These are phyloP conservation scores for Hypomecis punctinalis DNA, from an alignment of 2,888 invertebrate species.

Conservation along the genomic window DNA sequence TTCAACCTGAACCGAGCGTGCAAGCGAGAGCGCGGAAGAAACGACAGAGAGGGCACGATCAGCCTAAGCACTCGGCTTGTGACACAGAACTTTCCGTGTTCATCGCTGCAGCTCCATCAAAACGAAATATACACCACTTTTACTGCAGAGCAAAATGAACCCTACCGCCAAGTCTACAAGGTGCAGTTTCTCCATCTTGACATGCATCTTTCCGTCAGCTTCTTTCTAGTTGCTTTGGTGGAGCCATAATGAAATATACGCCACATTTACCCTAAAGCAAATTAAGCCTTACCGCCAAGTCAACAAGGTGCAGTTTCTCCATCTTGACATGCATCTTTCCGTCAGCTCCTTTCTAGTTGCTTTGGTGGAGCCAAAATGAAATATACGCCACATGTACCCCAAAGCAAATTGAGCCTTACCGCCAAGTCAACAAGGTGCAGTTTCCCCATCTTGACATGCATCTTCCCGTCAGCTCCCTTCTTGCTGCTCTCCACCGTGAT, in stretches of 20 bases:
- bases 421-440: slow-evolving; percentile 99
- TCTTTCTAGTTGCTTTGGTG: no score
- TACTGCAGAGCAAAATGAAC: no score
- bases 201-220: not conserved
- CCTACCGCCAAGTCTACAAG: not conserved
- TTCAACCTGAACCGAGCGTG: no score
- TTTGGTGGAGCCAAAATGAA: no score
- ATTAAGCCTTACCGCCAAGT: not conserved
- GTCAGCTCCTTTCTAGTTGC: not conserved
- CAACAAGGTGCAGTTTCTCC: not conserved
- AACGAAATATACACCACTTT: no score
- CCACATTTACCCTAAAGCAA: no score
- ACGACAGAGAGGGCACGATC: no score
- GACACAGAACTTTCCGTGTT: no score
- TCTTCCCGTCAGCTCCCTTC: slow-evolving; percentile 91
- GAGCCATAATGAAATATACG: no score
- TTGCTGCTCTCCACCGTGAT: slow-evolving; percentile 98
- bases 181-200: not conserved
- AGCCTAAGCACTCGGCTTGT: no score
- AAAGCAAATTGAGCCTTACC: slow-evolving; percentile 77
- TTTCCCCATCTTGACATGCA: slow-evolving; percentile 97
- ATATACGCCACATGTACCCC: not conserved
- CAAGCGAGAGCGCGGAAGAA: no score
- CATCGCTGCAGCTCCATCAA: no score
- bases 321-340: not conserved